Evolutionary conservation across 1,140 invertebrate species (phyloP), one percentile per base, ranked within the genome.

Genomic region (Chironomus striatipennis): DNA sequence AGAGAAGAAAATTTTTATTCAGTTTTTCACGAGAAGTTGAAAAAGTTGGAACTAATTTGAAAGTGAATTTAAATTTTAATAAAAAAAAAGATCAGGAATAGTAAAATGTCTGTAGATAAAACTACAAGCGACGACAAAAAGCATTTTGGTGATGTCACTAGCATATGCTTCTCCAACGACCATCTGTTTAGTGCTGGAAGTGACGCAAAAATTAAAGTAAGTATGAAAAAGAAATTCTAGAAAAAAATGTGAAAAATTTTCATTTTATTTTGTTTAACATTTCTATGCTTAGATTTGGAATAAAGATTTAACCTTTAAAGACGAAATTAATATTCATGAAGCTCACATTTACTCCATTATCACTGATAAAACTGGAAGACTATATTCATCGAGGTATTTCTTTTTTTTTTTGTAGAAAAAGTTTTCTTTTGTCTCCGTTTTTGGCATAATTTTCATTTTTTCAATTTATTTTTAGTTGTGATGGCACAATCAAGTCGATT

Each of bases 121-220:
- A 42, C 12, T 12, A 21, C 24, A 15, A 10, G n/a, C 7, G 75
- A 57, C 5, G 34, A 42, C 7, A 1, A 21, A 74, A 77, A 78
- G n/a, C 81, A 82, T 73, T 78, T 81, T 74, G 80, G 81, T 17
- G 81, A 82, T 74, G 78, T 77, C 73, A 79, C 79, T 70, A 80
- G 77, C 74, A 73, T 82, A 73, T 77, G 75, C 42, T 82, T 77
- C 42, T 78, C 76, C 43, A 74, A 78, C 72, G 75, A 77, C 57
- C 79, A 80, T 75, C 74, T 82, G 74, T 82, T 81, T 76, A 80
- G 80, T 65, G 81, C 80, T 43, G 80, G 81, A n/a, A 81, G 81
- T 7, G 81, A 82, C 78, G 81, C 81, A n/a, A 81, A 80, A 78
- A 81, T 82, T 73, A 78, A 80, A 76, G 81, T 82, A 74, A n/a